phyloP scores from a whole-genome alignment of 35 echinoderm and acorn worm genomes.

The Hemicentrotus pulcherrimus region DNA sequence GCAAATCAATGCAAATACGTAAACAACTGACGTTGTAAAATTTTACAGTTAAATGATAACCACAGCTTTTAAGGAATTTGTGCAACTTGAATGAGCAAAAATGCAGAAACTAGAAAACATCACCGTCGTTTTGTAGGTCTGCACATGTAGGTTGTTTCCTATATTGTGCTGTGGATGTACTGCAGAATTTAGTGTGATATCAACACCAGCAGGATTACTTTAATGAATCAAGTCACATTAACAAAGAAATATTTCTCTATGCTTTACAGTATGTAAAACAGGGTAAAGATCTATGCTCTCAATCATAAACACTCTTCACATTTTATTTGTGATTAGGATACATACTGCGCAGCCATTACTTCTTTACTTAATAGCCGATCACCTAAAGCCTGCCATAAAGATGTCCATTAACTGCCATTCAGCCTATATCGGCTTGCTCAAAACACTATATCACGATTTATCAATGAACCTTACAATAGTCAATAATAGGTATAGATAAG shows the following conservation, averaged over 20 bases:
- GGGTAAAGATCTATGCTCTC: background rate
- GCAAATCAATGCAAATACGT: no score
- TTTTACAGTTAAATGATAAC: background rate
- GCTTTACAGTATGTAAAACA: no score
- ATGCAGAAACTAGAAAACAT: background rate
- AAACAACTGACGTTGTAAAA: background rate
- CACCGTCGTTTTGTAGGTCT: background rate
- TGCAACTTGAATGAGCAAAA: conserved; percentile 30
- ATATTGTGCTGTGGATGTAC: background rate
- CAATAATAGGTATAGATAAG: background rate
- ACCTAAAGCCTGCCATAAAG: background rate
- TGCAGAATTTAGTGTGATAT: background rate
- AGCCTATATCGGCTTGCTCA: background rate
- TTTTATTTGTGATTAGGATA: background rate
- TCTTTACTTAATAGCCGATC: background rate
- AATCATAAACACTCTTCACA: background rate
- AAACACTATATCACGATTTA: background rate
- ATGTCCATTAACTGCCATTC: background rate
- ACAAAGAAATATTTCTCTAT: background rate
- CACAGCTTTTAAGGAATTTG: background rate
- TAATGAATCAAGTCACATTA: no score
- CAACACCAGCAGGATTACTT: background rate
- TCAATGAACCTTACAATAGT: background rate
- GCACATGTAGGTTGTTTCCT: background rate
- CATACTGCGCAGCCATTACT: background rate